Percentiles rank a stretch among this genome's conserved stretches.
Conservation (phyloP, 1,140 invertebrate genomes). For the Diachasmimorpha longicaudata region DNA sequence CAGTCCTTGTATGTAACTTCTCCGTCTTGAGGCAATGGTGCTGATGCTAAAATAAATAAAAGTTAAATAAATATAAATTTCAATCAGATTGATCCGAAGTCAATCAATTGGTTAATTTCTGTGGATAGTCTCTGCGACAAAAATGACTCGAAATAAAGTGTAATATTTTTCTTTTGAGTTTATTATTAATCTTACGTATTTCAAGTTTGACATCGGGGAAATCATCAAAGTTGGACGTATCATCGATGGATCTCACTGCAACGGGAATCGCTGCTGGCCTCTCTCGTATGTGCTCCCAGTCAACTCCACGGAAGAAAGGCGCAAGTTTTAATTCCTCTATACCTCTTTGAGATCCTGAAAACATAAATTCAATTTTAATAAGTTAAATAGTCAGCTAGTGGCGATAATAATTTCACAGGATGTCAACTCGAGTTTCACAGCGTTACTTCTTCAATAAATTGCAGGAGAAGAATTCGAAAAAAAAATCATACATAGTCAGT, state of each 20-base stretch:
- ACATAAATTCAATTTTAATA: neutral
- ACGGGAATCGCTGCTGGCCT: slow-evolving; percentile 96
- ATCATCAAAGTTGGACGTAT: slow-evolving; percentile 99
- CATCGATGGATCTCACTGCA: slow-evolving; percentile 91
- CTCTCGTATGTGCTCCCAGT: slow-evolving; percentile 96
- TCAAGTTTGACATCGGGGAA: slow-evolving; percentile 99
- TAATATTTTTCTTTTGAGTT: too few relatives aligned
- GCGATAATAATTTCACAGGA: too few relatives aligned
- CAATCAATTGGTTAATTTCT: neutral
- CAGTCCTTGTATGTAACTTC: slow-evolving; percentile 94
- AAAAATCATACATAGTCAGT: too few relatives aligned
- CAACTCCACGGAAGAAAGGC: slow-evolving; percentile 89
- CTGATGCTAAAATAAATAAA: slow-evolving; percentile 73
- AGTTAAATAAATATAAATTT: neutral
- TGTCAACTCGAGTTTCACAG: too few relatives aligned
- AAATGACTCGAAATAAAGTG: too few relatives aligned
- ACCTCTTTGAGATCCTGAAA: slow-evolving; percentile 81
- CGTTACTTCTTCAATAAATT: too few relatives aligned
- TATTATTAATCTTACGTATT: slow-evolving; percentile 96
- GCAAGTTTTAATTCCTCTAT: slow-evolving; percentile 87
- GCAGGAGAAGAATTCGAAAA: too few relatives aligned
- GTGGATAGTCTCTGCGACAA: too few relatives aligned
- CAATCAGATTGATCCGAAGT: too few relatives aligned
- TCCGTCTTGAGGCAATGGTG: slow-evolving; percentile 80
- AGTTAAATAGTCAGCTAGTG: neutral